phyloP scores from a whole-genome alignment of 2,888 invertebrate genomes.

The Drosophila anomelani region DNA sequence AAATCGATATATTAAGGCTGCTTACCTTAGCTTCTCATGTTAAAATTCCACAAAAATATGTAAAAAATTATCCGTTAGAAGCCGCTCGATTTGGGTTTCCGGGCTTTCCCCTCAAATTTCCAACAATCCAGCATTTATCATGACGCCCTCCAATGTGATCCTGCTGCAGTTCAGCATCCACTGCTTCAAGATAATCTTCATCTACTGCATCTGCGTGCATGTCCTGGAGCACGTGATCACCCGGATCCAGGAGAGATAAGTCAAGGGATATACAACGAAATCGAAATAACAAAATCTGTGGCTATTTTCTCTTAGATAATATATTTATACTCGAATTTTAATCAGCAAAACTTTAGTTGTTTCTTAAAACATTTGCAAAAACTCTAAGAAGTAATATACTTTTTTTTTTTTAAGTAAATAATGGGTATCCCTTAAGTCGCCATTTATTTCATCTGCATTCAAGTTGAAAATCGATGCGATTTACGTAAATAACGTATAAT shows the following conservation, averaged over 20 bases:
- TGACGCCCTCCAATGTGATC: slow-evolving; percentile 8
- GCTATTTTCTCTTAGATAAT: neutral
- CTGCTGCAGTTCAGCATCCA: slow-evolving; percentile 45
- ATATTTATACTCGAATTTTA: neutral
- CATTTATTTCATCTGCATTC: neutral
- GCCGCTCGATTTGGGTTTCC: neutral
- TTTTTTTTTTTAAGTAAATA: neutral
- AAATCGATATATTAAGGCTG: too few species aligned
- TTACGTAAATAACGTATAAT: slow-evolving; percentile 43
- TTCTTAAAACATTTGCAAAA: neutral
- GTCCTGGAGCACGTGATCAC: slow-evolving; percentile 32
- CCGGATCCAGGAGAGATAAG: slow-evolving; percentile 7
- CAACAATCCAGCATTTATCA: slow-evolving; percentile 6
- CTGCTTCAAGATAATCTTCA: slow-evolving; percentile 39
- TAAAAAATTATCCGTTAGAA: neutral
- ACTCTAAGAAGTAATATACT: too few species aligned
- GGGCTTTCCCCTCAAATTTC: neutral
- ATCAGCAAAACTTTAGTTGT: neutral
- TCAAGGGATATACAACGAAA: neutral
- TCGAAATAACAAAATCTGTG: neutral
- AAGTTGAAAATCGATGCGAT: slow-evolving; percentile 44
- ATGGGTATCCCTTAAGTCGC: neutral
- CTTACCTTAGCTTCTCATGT: neutral
- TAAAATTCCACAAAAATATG: slow-evolving; percentile 8
- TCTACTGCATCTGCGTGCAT: slow-evolving; percentile 45